These are phyloP conservation scores for Tragelaphus buxtoni DNA, from an alignment of 2,113 vertebrate genomes.

Conservation along the genomic window DNA sequence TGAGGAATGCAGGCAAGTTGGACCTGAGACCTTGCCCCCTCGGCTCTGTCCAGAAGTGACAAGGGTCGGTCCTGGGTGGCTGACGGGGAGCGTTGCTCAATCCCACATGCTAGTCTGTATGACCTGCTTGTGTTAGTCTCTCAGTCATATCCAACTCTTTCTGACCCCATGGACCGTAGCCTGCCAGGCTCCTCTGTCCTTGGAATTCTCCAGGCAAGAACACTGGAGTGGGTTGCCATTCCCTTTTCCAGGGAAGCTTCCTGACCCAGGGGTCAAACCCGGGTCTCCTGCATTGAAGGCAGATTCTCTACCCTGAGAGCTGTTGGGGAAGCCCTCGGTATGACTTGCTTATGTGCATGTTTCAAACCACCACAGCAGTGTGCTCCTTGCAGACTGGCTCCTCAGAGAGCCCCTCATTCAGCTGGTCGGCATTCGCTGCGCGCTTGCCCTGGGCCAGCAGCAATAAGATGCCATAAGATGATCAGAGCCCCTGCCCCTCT, in stretches of 20 bases:
- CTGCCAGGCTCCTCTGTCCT: background rate
- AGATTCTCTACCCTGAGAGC: background rate
- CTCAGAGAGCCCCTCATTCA: too few species aligned
- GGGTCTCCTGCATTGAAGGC: background rate
- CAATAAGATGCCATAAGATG: fast-evolving
- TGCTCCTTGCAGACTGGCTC: background rate
- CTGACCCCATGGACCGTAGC: background rate
- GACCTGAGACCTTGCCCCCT: background rate
- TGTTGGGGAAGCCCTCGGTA: fast-evolving
- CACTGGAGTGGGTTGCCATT: background rate
- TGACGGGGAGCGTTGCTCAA: background rate
- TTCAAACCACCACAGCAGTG: fast-evolving
- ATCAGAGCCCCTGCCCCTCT: fast-evolving
- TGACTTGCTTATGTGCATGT: fast-evolving
- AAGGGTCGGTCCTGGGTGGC: background rate
- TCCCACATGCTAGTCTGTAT: fast-evolving
- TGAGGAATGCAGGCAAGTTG: background rate
- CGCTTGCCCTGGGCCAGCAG: background rate
- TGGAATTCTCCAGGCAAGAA: background rate
- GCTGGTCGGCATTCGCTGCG: fast-evolving
- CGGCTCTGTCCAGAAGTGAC: background rate
- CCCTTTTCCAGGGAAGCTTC: background rate
- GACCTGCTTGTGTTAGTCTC: background rate
- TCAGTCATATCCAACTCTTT: background rate
- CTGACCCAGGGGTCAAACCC: background rate